A percentile compares a stretch with the other conserved stretches of the same genome.
Conservation (phyloP, 1,140 invertebrate species). For the Anthonomus grandis region DNA sequence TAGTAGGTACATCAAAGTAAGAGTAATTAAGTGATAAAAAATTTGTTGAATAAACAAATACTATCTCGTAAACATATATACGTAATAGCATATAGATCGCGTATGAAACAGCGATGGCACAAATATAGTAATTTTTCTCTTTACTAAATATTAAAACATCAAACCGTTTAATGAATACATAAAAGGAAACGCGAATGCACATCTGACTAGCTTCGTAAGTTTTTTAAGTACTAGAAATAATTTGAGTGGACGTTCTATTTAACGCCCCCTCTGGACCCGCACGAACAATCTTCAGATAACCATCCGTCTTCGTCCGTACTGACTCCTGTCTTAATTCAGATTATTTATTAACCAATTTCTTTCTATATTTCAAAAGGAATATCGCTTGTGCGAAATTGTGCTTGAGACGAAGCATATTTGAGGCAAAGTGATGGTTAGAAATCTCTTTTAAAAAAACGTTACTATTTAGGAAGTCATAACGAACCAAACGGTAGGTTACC, state of each 20-base stretch:
- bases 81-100: slow-evolving; percentile 17
- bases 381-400: no score
- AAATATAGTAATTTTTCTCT: slow-evolving; percentile 36
- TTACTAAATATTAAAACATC: slow-evolving; percentile 30
- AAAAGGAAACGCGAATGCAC: slow-evolving; percentile 46
- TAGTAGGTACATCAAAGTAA: slow-evolving; percentile 30
- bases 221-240: slow-evolving; percentile 45
- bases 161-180: slow-evolving; percentile 30
- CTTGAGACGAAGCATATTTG: no score
- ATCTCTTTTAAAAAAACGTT: no score
- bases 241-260: slow-evolving; percentile 29
- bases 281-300: no score
- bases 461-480: no score
- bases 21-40: slow-evolving; percentile 28
- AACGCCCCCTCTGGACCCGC: no score
- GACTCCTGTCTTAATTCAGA: neutral
- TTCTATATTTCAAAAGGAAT: no score
- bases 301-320: no score
- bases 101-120: slow-evolving; percentile 43
- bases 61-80: slow-evolving; percentile 36
- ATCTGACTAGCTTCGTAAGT: slow-evolving; percentile 50
- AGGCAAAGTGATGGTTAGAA: no score
- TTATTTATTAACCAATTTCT: no score
- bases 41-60: slow-evolving; percentile 33
- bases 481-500: no score